These are phyloP conservation scores for Eurystomus gularis DNA, from an alignment of 2,113 vertebrate species.

Conservation along the genomic window DNA sequence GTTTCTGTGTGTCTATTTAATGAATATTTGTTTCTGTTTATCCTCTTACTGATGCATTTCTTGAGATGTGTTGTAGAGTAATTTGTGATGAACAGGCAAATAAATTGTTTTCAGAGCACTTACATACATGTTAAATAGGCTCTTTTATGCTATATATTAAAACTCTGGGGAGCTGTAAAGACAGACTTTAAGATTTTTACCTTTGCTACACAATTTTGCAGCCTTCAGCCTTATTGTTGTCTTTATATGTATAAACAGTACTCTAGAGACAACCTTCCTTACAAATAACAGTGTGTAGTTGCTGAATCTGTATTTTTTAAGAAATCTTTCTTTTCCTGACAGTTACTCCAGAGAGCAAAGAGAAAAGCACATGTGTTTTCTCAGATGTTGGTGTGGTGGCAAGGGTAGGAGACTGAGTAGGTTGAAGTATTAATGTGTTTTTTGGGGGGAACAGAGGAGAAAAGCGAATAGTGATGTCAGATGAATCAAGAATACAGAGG, in stretches of 20 bases:
- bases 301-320: constrained; percentile 59
- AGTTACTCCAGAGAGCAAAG: constrained; percentile 12
- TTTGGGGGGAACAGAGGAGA: background rate
- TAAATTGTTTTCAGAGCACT: background rate
- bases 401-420: background rate
- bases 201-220: constrained; percentile 41
- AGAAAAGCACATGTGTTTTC: constrained; percentile 43
- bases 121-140: background rate
- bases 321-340: background rate
- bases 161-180: constrained; percentile 10
- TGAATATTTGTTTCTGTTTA: constrained; percentile 4
- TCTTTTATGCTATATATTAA: constrained; percentile 36
- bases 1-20: background rate
- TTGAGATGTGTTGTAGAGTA: background rate
- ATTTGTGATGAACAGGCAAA: constrained; percentile 5
- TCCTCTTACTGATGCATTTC: background rate
- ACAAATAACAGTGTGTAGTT: constrained; percentile 38
- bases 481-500: background rate
- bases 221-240: constrained; percentile 60
- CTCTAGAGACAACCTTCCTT: constrained; percentile 53
- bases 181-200: constrained; percentile 20
- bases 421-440: background rate
- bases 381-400: constrained; percentile 37
- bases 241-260: constrained; percentile 69
- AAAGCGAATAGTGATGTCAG: background rate